These are phyloP conservation scores for Anoplophora glabripennis DNA, from an alignment of 1,140 invertebrate species.

Conservation along the genomic window DNA sequence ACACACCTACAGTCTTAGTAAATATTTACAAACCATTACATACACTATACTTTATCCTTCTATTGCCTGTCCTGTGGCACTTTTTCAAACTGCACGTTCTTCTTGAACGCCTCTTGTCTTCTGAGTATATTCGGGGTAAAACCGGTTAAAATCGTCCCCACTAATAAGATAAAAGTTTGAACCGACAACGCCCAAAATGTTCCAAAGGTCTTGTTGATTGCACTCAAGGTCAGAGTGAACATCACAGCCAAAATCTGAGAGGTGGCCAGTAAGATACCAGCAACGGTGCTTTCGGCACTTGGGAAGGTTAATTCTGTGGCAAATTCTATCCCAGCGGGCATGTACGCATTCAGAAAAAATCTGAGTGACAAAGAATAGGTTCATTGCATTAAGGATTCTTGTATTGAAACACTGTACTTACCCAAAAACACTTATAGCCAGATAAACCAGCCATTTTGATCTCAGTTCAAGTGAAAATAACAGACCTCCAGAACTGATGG, in stretches of 20 bases:
- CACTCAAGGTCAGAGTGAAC: background rate
- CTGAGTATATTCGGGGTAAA: slow-evolving; percentile 13
- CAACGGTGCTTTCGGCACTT: slow-evolving; percentile 35
- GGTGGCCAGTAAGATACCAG: slow-evolving; percentile 29
- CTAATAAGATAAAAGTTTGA: background rate
- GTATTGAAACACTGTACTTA: slow-evolving; percentile 17
- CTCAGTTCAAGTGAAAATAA: slow-evolving; percentile 28
- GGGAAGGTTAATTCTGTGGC: slow-evolving; percentile 39
- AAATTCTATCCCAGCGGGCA: slow-evolving; percentile 36
- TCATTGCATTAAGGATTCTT: background rate
- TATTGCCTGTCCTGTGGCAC: no score
- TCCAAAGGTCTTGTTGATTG: background rate
- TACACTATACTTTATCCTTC: no score
- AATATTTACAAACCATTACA: no score
- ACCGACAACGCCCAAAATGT: slow-evolving; percentile 2
- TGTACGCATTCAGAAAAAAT: slow-evolving; percentile 34
- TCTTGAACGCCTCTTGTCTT: slow-evolving; percentile 9
- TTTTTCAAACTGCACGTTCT: background rate
- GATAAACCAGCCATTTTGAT: slow-evolving; percentile 28
- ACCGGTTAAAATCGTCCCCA: slow-evolving; percentile 5
- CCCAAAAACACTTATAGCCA: slow-evolving; percentile 32
- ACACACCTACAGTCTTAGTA: no score
- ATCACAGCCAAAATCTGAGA: slow-evolving; percentile 31
- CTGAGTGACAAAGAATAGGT: slow-evolving; percentile 20
- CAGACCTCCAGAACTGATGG: slow-evolving; percentile 22